Evolutionary conservation across 2,888 invertebrate genomes (phyloP).

Genomic region (Onthophagus sagittarius): DNA sequence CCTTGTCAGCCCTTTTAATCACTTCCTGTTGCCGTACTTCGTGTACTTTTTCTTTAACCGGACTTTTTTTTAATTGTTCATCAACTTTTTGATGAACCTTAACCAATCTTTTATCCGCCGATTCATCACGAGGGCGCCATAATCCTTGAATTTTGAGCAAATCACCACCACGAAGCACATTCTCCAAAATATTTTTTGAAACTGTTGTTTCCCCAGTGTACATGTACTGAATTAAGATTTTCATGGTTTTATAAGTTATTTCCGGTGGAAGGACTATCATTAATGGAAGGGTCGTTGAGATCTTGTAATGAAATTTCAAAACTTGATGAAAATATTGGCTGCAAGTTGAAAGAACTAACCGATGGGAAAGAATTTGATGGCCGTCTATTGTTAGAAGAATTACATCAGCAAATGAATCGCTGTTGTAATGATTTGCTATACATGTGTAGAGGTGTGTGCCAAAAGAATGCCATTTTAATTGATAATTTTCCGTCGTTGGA

Average conservation of each 20-base stretch:
- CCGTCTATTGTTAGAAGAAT: conserved; percentile 75
- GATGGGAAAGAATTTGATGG: conserved; percentile 78
- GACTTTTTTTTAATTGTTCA: background rate
- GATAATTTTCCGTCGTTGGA: conserved; percentile 69
- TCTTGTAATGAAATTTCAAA: conserved; percentile 47
- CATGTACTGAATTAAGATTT: conserved; percentile 82
- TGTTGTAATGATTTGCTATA: conserved; percentile 67
- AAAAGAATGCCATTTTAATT: conserved; percentile 86
- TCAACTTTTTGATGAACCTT: conserved; percentile 19
- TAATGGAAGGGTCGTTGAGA: conserved; percentile 46
- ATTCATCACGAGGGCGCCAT: conserved; percentile 65
- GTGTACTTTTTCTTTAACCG: background rate
- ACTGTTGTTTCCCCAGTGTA: conserved; percentile 79
- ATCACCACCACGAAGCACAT: conserved; percentile 77
- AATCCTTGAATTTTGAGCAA: conserved; percentile 76
- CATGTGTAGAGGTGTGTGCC: conserved; percentile 77
- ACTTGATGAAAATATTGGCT: conserved; percentile 62
- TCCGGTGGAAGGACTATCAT: conserved; percentile 77
- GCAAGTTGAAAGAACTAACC: conserved; percentile 79
- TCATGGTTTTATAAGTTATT: conserved; percentile 73
- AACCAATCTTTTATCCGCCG: conserved; percentile 21
- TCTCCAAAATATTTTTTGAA: conserved; percentile 77
- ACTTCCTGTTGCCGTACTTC: conserved; percentile 2
- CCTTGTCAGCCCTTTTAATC: background rate
- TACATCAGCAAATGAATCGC: conserved; percentile 80